Evolutionary conservation across 2,797 vertebrate genomes (phyloP).

Genomic region (Serranus cabrilla): DNA sequence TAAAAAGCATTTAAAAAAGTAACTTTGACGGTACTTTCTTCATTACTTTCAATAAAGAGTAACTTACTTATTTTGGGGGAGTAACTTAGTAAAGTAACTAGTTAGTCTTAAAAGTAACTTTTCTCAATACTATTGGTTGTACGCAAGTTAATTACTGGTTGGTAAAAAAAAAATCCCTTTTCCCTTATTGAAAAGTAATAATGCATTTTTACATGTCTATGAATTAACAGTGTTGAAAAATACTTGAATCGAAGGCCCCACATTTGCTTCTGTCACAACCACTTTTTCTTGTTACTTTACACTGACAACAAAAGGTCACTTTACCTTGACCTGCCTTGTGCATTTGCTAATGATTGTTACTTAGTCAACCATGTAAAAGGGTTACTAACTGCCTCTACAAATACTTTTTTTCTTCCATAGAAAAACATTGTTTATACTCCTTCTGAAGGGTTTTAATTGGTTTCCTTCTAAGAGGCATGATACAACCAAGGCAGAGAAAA

Average conservation of each 20-base stretch:
- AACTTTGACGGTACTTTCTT: no score
- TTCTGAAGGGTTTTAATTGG: slow-evolving; percentile 8
- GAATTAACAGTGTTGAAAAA: slow-evolving; percentile 2
- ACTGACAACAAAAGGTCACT: slow-evolving; percentile 7
- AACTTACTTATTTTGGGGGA: no score
- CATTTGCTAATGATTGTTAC: slow-evolving; percentile 15
- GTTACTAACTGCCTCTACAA: slow-evolving; percentile 43
- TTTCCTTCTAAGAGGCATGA: neutral
- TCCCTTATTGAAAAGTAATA: neutral
- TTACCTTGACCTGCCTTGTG: slow-evolving; percentile 26
- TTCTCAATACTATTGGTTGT: no score
- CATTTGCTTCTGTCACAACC: neutral
- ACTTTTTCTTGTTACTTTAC: neutral
- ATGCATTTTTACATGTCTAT: neutral
- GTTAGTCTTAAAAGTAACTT: no score
- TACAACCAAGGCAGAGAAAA: slow-evolving; percentile 1
- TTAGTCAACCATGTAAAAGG: slow-evolving; percentile 30
- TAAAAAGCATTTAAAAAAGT: no score
- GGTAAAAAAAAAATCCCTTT: no score
- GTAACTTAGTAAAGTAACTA: no score
- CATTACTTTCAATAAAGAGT: no score
- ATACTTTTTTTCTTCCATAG: neutral
- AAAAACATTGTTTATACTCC: slow-evolving; percentile 29
- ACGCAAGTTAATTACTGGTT: no score
- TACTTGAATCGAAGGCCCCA: neutral